phyloP scores from a whole-genome alignment of 2,113 vertebrate genomes.

The Pithys albifrons region DNA sequence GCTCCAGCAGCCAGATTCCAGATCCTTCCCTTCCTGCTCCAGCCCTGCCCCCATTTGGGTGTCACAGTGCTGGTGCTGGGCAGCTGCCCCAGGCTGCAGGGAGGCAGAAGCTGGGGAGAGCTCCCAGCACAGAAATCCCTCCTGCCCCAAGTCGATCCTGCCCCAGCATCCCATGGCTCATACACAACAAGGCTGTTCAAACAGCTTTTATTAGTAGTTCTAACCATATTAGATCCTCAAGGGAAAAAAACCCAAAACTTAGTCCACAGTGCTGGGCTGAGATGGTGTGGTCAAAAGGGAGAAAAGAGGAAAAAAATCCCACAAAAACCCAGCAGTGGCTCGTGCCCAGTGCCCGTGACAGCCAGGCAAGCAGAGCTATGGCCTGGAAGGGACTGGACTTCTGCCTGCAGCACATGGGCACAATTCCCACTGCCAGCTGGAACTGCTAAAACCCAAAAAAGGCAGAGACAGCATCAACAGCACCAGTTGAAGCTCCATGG shows the following conservation, averaged over 20 bases:
- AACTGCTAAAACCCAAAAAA: neutral
- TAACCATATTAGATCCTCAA: neutral
- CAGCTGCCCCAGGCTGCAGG: neutral
- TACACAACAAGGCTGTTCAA: neutral
- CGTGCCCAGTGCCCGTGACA: fast-evolving
- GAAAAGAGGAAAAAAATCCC: fast-evolving
- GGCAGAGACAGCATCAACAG: fast-evolving
- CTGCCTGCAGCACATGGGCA: neutral
- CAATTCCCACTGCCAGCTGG: neutral
- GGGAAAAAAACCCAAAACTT: neutral
- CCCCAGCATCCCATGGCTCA: fast-evolving
- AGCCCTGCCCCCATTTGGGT: neutral
- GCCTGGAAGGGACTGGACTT: neutral
- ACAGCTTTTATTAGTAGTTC: constrained; percentile 40
- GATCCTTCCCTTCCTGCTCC: neutral
- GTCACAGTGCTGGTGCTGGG: neutral
- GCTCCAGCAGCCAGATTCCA: neutral
- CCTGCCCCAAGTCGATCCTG: fast-evolving
- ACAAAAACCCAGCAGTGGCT: neutral
- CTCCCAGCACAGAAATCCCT: neutral
- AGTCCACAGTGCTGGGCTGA: neutral
- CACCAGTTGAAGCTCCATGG: fast-evolving
- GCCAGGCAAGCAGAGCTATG: neutral
- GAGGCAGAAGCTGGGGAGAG: neutral
- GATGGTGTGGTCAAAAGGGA: neutral